These are phyloP conservation scores for Camelus dromedarius DNA, from an alignment of 2,113 vertebrate genomes.

Conservation along the genomic window DNA sequence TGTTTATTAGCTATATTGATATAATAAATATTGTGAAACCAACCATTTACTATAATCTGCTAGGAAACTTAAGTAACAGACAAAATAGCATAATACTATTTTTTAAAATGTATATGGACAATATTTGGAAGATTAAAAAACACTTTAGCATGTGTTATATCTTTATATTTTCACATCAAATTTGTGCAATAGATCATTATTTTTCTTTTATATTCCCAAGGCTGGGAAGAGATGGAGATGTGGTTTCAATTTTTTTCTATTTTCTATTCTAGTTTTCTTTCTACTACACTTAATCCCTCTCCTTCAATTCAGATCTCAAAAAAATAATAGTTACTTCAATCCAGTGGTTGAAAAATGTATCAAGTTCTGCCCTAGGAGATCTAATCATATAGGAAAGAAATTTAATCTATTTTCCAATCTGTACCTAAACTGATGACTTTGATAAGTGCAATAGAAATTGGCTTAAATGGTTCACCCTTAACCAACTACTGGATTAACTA, in stretches of 20 bases:
- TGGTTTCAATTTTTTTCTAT: not conserved
- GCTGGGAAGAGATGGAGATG: not conserved
- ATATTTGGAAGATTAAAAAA: not conserved
- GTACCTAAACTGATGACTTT: constrained; percentile 24
- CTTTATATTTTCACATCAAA: not conserved
- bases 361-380: not conserved
- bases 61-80: not conserved
- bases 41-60: not conserved
- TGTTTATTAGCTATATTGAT: not conserved
- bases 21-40: constrained; percentile 22
- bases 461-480: not conserved
- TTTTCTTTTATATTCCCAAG: constrained; percentile 32
- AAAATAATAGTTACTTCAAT: not conserved
- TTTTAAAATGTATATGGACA: not conserved
- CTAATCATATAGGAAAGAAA: constrained; percentile 1
- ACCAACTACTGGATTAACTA: not conserved
- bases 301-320: not conserved
- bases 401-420: not conserved
- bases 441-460: not conserved
- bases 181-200: not conserved
- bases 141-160: not conserved
- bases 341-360: not conserved
- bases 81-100: not conserved
- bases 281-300: not conserved
- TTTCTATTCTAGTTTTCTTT: not conserved